Percentiles rank a stretch among this genome's conserved stretches.
These are phyloP conservation scores for Galeruca laticollis DNA, from an alignment of 2,888 invertebrate genomes.

Conservation along the genomic window DNA sequence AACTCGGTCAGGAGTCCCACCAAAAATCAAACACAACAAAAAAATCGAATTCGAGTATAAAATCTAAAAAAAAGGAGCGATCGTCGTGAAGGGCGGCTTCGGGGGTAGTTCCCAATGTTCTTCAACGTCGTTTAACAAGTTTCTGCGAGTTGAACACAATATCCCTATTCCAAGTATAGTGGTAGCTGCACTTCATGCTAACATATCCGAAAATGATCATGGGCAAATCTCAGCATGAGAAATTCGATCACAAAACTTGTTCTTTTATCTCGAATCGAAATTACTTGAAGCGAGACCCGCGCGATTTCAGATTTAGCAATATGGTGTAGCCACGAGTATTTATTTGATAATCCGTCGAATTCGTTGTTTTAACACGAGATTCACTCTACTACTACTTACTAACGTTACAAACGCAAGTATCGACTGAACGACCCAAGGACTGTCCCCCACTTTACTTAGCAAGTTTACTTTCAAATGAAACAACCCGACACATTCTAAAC, in stretches of 20 bases:
- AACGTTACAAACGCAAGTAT: background rate
- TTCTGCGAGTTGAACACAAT: conserved; percentile 94
- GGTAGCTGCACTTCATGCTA: conserved; percentile 83
- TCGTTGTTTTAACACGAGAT: background rate
- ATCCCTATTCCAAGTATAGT: conserved; percentile 93
- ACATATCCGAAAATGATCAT: conserved; percentile 60
- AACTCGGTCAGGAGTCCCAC: conserved; percentile 50
- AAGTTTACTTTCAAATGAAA: background rate
- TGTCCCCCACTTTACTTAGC: conserved; percentile 1
- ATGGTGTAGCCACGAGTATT: background rate
- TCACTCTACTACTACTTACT: background rate
- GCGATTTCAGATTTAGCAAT: background rate
- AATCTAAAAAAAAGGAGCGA: conserved; percentile 41
- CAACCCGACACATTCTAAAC: background rate
- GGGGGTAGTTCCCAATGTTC: conserved; percentile 30
- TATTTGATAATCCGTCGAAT: background rate
- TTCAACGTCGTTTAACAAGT: conserved; percentile 92
- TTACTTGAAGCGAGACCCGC: background rate
- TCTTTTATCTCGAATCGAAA: background rate
- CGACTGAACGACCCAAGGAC: conserved; percentile 2
- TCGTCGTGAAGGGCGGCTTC: conserved; percentile 52
- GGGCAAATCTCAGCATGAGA: conserved; percentile 59
- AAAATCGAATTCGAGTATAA: conserved; percentile 39
- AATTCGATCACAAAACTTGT: conserved; percentile 3
- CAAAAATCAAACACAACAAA: conserved; percentile 52